These are phyloP conservation scores for Perccottus glenii DNA, from an alignment of 2,113 vertebrate species.

Conservation along the genomic window DNA sequence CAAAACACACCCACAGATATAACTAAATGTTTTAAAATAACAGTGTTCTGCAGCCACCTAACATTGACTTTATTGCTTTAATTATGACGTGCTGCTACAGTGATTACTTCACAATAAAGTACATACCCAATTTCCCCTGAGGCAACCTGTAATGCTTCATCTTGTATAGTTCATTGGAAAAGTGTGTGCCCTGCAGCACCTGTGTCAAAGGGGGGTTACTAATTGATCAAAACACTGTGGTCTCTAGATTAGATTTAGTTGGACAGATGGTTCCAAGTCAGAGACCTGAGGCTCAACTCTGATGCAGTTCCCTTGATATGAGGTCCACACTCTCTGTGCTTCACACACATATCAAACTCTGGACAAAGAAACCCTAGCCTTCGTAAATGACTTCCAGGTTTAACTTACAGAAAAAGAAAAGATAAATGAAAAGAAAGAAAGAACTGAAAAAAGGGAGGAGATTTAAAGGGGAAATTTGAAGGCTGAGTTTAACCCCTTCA, in stretches of 20 bases:
- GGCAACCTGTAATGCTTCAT: not conserved
- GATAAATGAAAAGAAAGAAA: not conserved
- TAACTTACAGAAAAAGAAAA: constrained; percentile 21
- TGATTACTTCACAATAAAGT: too few species aligned
- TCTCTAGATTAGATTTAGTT: constrained; percentile 32
- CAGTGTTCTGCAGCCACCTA: too few species aligned
- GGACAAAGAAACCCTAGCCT: constrained; percentile 41
- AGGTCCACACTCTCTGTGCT: constrained; percentile 34
- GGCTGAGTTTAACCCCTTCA: constrained; percentile 16
- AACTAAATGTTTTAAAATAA: too few species aligned
- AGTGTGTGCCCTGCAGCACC: too few species aligned
- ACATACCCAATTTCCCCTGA: not conserved
- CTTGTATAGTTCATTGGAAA: too few species aligned
- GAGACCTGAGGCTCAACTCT: constrained; percentile 40
- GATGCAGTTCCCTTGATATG: constrained; percentile 59
- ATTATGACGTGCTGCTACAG: too few species aligned
- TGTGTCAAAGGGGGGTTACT: not conserved
- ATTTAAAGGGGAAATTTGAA: constrained; percentile 22
- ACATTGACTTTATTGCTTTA: too few species aligned
- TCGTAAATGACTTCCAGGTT: constrained; percentile 61
- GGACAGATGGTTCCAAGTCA: constrained; percentile 35
- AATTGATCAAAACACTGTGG: constrained; percentile 9
- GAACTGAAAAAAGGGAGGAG: not conserved
- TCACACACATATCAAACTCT: constrained; percentile 37
- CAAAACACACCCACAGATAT: too few species aligned